phyloP scores from a whole-genome alignment of 2,797 vertebrate genomes.

The Coendou prehensilis region DNA sequence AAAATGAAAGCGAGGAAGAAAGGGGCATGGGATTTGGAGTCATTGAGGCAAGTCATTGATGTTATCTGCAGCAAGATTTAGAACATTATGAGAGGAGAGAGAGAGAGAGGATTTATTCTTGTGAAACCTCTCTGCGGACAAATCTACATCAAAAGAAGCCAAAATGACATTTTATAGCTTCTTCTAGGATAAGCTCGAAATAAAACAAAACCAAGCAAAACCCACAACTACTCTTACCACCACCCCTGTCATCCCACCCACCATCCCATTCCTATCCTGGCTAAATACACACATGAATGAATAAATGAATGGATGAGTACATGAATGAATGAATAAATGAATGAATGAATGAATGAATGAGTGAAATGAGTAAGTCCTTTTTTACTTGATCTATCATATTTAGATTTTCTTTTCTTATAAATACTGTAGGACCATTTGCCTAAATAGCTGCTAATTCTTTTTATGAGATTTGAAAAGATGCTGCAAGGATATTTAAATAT shows the following conservation, averaged over 20 bases:
- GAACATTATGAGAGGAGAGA: conserved; percentile 4
- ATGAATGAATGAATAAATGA: neutral
- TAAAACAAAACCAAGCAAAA: neutral
- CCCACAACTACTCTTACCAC: neutral
- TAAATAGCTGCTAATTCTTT: conserved; percentile 52
- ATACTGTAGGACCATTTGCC: conserved; percentile 39
- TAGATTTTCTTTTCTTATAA: conserved; percentile 7
- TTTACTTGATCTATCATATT: neutral
- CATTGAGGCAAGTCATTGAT: neutral
- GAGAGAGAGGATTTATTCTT: neutral
- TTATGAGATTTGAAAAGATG: conserved; percentile 51
- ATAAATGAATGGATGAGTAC: neutral
- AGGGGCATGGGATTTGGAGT: neutral
- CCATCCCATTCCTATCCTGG: neutral
- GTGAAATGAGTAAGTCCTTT: neutral
- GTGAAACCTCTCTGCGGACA: neutral
- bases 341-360: neutral
- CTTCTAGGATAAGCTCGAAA: neutral
- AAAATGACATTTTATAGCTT: neutral
- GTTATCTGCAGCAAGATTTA: conserved; percentile 53
- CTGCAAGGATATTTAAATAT: conserved; percentile 61
- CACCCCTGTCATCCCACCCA: neutral
- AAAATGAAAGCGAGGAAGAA: conserved; percentile 50
- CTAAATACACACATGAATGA: neutral
- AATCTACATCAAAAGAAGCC: neutral